These are phyloP conservation scores for Fragum sueziense DNA, from an alignment of 2,888 invertebrate genomes.

Conservation along the genomic window DNA sequence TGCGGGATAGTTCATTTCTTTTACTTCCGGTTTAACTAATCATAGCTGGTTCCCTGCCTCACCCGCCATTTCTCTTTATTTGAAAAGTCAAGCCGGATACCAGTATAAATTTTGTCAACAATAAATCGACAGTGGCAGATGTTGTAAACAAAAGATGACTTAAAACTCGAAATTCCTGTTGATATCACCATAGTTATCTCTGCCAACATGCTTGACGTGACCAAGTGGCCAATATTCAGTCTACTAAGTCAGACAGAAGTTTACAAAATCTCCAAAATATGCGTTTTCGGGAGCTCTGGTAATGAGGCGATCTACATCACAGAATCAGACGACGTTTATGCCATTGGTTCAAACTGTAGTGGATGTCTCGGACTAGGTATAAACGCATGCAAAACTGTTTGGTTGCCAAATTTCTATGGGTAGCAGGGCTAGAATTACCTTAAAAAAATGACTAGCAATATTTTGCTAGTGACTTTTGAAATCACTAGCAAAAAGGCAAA, in stretches of 20 bases:
- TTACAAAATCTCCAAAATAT: slow-evolving; percentile 83
- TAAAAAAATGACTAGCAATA: too few species aligned
- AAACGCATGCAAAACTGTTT: too few species aligned
- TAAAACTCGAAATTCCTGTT: neutral
- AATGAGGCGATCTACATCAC: slow-evolving; percentile 86
- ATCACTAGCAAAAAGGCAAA: too few species aligned
- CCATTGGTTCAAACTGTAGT: slow-evolving; percentile 85
- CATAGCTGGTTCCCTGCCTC: neutral
- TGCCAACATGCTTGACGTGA: slow-evolving; percentile 64
- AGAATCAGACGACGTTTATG: slow-evolving; percentile 85
- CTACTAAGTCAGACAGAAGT: slow-evolving; percentile 84
- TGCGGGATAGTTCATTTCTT: too few species aligned
- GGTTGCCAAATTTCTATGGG: too few species aligned
- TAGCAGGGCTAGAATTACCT: too few species aligned
- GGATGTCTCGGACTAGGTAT: slow-evolving; percentile 84
- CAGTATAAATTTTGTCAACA: neutral
- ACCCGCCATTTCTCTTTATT: neutral
- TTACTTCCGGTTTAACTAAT: slow-evolving; percentile 7
- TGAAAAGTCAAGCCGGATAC: neutral
- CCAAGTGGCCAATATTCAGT: slow-evolving; percentile 86
- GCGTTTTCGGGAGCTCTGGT: slow-evolving; percentile 85
- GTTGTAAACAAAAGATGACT: neutral
- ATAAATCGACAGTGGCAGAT: neutral
- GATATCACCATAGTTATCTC: neutral
- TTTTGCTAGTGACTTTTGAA: too few species aligned